Evolutionary conservation across 2,113 vertebrate species (phyloP).

Genomic region (Edolisoma coerulescens): DNA sequence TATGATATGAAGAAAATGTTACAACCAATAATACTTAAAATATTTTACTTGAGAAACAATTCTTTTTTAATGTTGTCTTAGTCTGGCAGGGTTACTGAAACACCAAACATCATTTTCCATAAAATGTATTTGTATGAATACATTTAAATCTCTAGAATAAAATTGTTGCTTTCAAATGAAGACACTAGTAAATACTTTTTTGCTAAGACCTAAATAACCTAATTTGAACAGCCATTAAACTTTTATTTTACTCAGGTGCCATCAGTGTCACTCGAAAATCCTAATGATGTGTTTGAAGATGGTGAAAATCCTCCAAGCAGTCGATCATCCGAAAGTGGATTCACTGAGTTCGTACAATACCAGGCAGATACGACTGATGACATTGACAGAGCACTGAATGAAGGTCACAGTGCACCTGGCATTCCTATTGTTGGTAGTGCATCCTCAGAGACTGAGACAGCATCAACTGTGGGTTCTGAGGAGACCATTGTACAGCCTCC

Average conservation of each 20-base stretch:
- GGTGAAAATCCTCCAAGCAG: conserved; percentile 80
- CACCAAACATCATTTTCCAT: background rate
- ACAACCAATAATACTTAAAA: background rate
- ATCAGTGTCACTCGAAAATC: conserved; percentile 71
- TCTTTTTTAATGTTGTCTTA: background rate
- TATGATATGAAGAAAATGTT: background rate
- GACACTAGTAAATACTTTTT: background rate
- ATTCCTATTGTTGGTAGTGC: conserved; percentile 71
- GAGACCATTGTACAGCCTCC: conserved; percentile 72
- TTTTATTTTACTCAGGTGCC: conserved; percentile 68
- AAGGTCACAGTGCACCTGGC: conserved; percentile 30
- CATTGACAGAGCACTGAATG: conserved; percentile 69
- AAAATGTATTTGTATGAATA: background rate
- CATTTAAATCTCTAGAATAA: background rate
- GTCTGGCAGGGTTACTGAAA: background rate
- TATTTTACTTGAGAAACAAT: background rate
- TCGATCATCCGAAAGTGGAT: conserved; percentile 88
- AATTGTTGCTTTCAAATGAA: background rate
- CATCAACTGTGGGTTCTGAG: conserved; percentile 77
- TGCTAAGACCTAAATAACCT: background rate
- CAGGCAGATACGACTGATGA: conserved; percentile 81
- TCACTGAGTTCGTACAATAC: conserved; percentile 95
- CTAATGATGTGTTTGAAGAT: conserved; percentile 85
- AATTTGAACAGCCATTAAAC: background rate
- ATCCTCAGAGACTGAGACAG: conserved; percentile 79